Evolutionary conservation across 2,113 vertebrate genomes (phyloP).

Genomic region (Campylomormyrus numenius): DNA sequence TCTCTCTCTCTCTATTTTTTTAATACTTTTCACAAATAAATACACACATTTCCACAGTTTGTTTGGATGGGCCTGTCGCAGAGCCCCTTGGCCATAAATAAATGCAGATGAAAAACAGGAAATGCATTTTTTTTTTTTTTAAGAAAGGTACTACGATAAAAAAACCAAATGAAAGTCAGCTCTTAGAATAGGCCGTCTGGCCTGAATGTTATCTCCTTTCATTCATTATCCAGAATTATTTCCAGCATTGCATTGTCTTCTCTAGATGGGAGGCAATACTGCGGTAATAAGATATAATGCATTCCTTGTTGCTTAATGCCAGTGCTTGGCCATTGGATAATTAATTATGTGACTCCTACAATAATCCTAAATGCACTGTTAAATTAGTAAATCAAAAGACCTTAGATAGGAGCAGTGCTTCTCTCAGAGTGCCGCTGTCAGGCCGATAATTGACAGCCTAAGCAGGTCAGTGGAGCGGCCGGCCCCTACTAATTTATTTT

Average conservation of each 20-base stretch:
- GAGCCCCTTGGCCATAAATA: not conserved
- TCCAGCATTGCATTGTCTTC: conserved; percentile 35
- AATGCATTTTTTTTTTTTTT: not conserved
- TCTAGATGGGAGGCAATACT: conserved; percentile 44
- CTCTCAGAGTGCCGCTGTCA: conserved; percentile 76
- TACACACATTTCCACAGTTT: not conserved
- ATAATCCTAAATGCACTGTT: conserved; percentile 67
- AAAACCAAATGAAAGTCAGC: not conserved
- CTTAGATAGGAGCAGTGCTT: conserved; percentile 70
- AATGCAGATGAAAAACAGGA: not conserved
- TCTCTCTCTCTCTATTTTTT: not conserved
- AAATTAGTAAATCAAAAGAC: conserved; percentile 64
- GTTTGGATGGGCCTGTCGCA: not conserved
- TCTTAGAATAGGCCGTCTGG: not conserved
- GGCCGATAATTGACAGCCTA: conserved; percentile 82
- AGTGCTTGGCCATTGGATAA: conserved; percentile 70
- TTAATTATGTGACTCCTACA: conserved; percentile 73
- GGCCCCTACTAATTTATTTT: conserved; percentile 94
- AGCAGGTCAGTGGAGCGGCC: conserved; percentile 87
- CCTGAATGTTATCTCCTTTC: not conserved
- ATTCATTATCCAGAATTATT: conserved; percentile 20
- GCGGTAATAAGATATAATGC: conserved; percentile 58
- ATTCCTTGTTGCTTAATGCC: conserved; percentile 64
- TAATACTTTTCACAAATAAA: not conserved
- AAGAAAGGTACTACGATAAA: not conserved